phyloP scores from a whole-genome alignment of 2,888 invertebrate genomes.

The Cheilosia impressa region DNA sequence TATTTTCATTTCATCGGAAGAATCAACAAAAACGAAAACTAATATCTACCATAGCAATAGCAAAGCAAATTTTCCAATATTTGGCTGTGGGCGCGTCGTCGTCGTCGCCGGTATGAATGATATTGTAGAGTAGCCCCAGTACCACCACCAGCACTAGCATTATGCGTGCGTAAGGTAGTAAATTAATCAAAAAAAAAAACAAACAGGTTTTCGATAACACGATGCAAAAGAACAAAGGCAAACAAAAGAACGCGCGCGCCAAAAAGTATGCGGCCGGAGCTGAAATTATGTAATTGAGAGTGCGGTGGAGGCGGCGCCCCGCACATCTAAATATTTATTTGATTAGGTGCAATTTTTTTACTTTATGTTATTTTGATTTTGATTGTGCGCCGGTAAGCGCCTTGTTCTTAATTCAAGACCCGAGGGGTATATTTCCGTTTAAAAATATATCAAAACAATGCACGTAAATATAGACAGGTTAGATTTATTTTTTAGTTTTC shows the following conservation, averaged over 20 bases:
- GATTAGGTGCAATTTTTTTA: slow-evolving; percentile 72
- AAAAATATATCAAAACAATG: slow-evolving; percentile 42
- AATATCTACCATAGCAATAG: neutral
- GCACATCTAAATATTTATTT: slow-evolving; percentile 68
- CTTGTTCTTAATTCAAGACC: neutral
- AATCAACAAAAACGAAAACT: slow-evolving; percentile 22
- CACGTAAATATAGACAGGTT: too few species aligned
- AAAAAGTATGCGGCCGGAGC: neutral
- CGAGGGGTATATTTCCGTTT: neutral
- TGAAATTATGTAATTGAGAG: slow-evolving; percentile 35
- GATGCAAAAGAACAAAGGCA: slow-evolving; percentile 51
- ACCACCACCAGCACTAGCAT: neutral
- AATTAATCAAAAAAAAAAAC: slow-evolving; percentile 68
- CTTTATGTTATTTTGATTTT: slow-evolving; percentile 33
- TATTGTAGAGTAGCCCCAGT: neutral
- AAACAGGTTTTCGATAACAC: slow-evolving; percentile 63
- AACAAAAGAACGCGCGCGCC: slow-evolving; percentile 1
- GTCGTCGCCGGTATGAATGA: slow-evolving; percentile 1
- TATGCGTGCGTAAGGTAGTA: slow-evolving; percentile 55
- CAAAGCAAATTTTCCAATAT: slow-evolving; percentile 31
- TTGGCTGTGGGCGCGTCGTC: slow-evolving; percentile 44
- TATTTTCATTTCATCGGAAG: slow-evolving; percentile 52
- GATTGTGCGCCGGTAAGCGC: neutral
- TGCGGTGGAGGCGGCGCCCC: slow-evolving; percentile 35
- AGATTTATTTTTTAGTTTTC: too few species aligned